Conservation (phyloP, 35 echinoderm and acorn worm genomes). For the Amphiura filiformis region DNA sequence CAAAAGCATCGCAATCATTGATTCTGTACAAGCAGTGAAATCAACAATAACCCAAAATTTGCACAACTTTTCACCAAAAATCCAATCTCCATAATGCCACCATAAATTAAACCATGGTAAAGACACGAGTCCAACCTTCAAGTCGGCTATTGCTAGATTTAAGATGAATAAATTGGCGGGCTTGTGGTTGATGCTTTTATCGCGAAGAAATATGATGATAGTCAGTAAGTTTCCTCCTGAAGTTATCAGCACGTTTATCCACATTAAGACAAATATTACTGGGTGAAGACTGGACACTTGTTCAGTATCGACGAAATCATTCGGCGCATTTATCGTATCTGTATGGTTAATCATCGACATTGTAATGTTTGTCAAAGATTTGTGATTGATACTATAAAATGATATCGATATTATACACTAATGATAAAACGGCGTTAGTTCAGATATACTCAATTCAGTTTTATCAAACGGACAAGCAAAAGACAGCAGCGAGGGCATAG, state of each 20-base stretch:
- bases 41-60: background rate
- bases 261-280: background rate
- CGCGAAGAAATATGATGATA: background rate
- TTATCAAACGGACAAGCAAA: too few species aligned
- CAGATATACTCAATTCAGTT: too few species aligned
- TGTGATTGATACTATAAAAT: too few species aligned
- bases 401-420: too few species aligned
- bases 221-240: background rate
- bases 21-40: background rate
- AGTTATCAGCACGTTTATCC: background rate
- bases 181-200: background rate
- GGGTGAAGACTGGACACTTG: too few species aligned
- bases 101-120: background rate
- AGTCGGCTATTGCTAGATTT: background rate
- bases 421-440: too few species aligned
- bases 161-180: background rate
- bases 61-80: background rate
- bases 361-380: too few species aligned
- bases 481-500: too few species aligned
- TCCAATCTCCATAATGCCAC: background rate
- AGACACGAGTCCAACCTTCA: background rate
- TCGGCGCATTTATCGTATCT: too few species aligned
- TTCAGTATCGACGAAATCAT: too few species aligned
- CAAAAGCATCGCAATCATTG: background rate
- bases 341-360: too few species aligned